phyloP scores from a whole-genome alignment of 2,888 invertebrate species.

The Agrochola macilenta region DNA sequence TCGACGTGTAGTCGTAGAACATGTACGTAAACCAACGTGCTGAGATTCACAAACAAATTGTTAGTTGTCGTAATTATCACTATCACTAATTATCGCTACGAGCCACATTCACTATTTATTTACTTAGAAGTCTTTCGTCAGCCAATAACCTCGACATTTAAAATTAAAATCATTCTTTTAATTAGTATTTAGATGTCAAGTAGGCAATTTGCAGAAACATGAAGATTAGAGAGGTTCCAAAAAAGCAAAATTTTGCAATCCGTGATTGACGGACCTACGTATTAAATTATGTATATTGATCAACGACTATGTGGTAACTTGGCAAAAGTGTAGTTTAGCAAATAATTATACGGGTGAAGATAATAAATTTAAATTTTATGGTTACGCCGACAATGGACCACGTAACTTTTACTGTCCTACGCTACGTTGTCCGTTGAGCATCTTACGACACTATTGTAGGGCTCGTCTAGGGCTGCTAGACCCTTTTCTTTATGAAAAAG shows the following conservation, averaged over 20 bases:
- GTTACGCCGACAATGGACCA: constrained; percentile 51
- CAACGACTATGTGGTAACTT: constrained; percentile 54
- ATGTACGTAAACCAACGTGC: background rate
- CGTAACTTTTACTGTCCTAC: constrained; percentile 62
- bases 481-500: background rate
- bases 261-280: constrained; percentile 30
- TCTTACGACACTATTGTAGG: constrained; percentile 51
- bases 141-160: constrained; percentile 41
- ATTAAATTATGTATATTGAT: constrained; percentile 60
- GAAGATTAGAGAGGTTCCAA: constrained; percentile 39
- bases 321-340: constrained; percentile 60
- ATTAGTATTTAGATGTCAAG: constrained; percentile 31
- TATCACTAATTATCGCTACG: no score
- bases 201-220: constrained; percentile 47
- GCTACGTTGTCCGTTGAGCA: constrained; percentile 37
- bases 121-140: constrained; percentile 30
- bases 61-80: constrained; percentile 19
- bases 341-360: constrained; percentile 62
- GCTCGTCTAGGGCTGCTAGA: constrained; percentile 25
- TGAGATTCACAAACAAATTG: constrained; percentile 22
- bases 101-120: constrained; percentile 32
- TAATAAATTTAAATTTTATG: constrained; percentile 65
- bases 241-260: constrained; percentile 56
- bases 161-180: constrained; percentile 10
- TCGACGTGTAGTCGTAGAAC: constrained; percentile 8